Evolutionary conservation across 37 sponge, comb jelly and placozoan genomes (phyloP), one percentile per base, ranked within the genome.

Genomic region (Oscarella lobularis): DNA sequence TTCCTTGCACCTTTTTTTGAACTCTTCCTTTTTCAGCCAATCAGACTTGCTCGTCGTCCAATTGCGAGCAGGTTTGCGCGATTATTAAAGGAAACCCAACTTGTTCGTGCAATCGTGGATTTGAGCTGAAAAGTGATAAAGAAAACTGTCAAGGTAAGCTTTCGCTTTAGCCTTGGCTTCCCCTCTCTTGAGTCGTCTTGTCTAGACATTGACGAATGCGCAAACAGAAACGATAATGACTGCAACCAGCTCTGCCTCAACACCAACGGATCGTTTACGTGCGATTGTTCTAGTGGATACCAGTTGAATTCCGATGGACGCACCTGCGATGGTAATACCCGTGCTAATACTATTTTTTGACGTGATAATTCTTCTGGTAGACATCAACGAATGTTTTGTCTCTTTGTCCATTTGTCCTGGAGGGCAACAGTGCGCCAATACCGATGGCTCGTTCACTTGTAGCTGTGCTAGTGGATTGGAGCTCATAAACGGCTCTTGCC

Each of bases 141-240:
- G 20, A 48, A 27, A 48, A 20, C 60, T 48, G 60, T 48, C 60
- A 48, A 48, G 60, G 60, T 48, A 48, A 48, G 14, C 60, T 27
- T 48, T 48, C n/a, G n/a, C n/a, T n/a, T n/a, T n/a, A n/a, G n/a
- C n/a, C n/a, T n/a, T n/a, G n/a, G n/a, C n/a, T n/a, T n/a, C n/a
- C n/a, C n/a, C n/a, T n/a, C n/a, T n/a, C n/a, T n/a, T n/a, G n/a
- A n/a, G n/a, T n/a, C n/a, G n/a, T n/a, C n/a, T 48, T 48, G 60
- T 27, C 5, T 37, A 85, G 85, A 85, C 75, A 60, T 80, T 1
- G 40, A 85, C 70, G 85, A 85, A 39, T 85, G 85, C 54, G 38
- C 1, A 35, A 41, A 0, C 38, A 3, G 20, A 20, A 48, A 48
- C 20, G 20, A 35, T 1, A 76, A 80, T 67, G 81, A 73, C 38